Percentiles rank a stretch among this genome's conserved stretches.
Conservation (phyloP, 1,140 invertebrate genomes). For the Brachionus paranguensis region DNA sequence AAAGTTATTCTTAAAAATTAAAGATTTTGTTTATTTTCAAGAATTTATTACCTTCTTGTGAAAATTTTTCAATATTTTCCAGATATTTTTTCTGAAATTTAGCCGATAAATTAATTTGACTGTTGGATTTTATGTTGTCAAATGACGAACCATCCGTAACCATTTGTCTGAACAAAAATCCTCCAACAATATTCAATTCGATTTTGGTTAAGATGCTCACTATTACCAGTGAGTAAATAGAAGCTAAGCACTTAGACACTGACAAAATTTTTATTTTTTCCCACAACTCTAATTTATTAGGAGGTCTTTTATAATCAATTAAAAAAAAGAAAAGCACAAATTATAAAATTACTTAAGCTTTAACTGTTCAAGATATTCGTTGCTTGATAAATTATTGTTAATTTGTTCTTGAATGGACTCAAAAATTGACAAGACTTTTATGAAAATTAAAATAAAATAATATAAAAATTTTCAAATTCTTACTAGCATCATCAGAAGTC, state of each 20-base stretch:
- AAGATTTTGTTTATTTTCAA: no score
- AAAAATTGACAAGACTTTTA: not conserved
- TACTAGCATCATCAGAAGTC: constrained; percentile 25
- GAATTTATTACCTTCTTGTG: not conserved
- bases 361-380: constrained; percentile 12
- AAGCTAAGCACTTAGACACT: not conserved
- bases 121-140: not conserved
- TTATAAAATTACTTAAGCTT: not conserved
- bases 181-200: not conserved
- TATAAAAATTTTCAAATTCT: not conserved
- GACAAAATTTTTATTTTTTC: constrained; percentile 21
- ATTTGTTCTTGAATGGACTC: constrained; percentile 1
- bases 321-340: not conserved
- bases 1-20: no score
- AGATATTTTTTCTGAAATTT: constrained; percentile 6
- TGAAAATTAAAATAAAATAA: not conserved
- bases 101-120: not conserved
- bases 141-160: not conserved
- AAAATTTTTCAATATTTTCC: constrained; percentile 35
- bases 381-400: not conserved
- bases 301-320: not conserved
- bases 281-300: constrained; percentile 18
- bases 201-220: not conserved
- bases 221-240: not conserved
- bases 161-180: not conserved